phyloP scores from a whole-genome alignment of 2,113 vertebrate genomes.

The Neolamprologus longior region DNA sequence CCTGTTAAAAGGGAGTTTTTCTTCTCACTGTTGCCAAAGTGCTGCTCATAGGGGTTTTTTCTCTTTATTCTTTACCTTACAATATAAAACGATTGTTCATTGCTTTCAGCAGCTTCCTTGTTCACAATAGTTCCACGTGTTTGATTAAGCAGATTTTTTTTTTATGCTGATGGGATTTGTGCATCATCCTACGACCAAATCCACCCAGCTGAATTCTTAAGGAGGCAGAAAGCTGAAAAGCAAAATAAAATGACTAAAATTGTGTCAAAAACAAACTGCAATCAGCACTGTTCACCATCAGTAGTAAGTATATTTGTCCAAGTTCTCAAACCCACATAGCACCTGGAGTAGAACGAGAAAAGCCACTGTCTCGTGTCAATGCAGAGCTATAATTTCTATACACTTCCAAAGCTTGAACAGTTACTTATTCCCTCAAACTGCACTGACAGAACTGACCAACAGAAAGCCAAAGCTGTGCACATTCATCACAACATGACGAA shows the following conservation, averaged over 20 bases:
- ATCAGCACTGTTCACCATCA: neutral
- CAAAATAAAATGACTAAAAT: neutral
- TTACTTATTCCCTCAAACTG: neutral
- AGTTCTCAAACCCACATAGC: rapidly evolving
- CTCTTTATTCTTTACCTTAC: neutral
- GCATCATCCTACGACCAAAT: neutral
- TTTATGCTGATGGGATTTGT: neutral
- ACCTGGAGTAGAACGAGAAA: neutral
- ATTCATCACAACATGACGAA: rapidly evolving
- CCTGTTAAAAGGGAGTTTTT: neutral
- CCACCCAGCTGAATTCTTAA: neutral
- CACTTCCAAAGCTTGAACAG: neutral
- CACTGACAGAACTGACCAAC: neutral
- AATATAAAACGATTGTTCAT: neutral
- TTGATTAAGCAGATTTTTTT: neutral
- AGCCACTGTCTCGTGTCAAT: neutral
- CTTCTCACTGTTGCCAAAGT: neutral
- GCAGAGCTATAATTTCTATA: neutral
- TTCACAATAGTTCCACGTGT: neutral
- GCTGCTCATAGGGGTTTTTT: rapidly evolving
- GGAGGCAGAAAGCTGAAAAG: neutral
- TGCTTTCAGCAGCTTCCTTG: neutral
- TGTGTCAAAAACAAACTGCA: rapidly evolving
- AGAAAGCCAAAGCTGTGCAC: neutral
- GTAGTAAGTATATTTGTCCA: neutral